Evolutionary conservation across 2,888 invertebrate species (phyloP).

Genomic region (Acanthosoma haemorrhoidale): DNA sequence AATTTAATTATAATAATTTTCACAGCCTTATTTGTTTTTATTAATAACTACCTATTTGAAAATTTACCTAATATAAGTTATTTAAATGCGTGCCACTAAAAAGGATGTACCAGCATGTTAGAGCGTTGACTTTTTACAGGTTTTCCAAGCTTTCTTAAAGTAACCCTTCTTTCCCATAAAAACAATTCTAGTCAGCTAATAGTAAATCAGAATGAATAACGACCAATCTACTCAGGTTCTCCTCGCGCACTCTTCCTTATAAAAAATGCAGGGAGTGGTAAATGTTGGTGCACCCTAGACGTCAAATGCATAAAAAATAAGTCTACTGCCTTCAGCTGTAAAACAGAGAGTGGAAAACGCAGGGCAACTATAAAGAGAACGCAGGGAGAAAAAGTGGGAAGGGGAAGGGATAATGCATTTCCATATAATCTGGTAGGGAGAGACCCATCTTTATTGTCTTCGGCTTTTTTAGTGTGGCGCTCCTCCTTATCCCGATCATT

Average conservation of each 20-base stretch:
- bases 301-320: not conserved
- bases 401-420: not conserved
- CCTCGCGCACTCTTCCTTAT: not conserved
- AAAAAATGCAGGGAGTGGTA: not conserved
- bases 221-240: not conserved
- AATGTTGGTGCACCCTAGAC: not conserved
- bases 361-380: not conserved
- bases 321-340: no score
- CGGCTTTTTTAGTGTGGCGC: not conserved
- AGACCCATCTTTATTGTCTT: not conserved
- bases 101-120: no score
- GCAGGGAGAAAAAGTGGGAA: not conserved
- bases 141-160: no score
- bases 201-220: no score
- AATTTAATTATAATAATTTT: no score
- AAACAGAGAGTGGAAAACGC: not conserved
- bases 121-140: no score
- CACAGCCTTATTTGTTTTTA: no score
- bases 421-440: not conserved
- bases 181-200: no score
- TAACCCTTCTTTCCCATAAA: no score
- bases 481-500: not conserved
- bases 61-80: no score
- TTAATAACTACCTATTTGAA: no score
- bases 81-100: no score